Evolutionary conservation across 2,113 vertebrate species (phyloP), one percentile per base, ranked within the genome.

Genomic region (Sterna hirundo): DNA sequence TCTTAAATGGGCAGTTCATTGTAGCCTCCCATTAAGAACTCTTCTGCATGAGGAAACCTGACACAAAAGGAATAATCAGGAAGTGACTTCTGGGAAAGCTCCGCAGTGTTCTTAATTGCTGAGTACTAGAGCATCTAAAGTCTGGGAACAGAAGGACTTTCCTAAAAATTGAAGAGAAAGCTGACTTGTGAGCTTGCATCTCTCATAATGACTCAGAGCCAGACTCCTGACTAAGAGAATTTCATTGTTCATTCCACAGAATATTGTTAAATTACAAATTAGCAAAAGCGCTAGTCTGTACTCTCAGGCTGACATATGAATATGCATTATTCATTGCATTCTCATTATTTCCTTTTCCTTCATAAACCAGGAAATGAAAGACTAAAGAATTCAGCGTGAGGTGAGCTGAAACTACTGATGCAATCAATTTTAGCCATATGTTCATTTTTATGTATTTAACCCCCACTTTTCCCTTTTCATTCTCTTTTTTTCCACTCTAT

Each of bases 191-290:
- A 90, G 71, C 55, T 78, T 81, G 51, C 29, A 15, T 86, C 62
- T 75, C 88, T 88, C 64, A 42, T 49, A 83, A 77, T 92, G 88
- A 86, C 93, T 94, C 93, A 95, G 85, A 95, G 42, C 46, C 51
- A 86, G 83, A 77, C 88, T 93, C 88, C 85, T 96, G 93, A 95
- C 88, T 92, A 88, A 94, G 90, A 94, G 55, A 88, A 90, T 88
- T 81, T 74, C 46, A 81, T 83, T 92, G 85, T 94, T 97, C 76
- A 12, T 70, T 83, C 79, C 42, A 40, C 60, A 93, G 79, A 94
- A 83, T 46, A 80, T 95, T 93, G 86, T 82, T 90, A 96, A 90
- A 92, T 90, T 88, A 66, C 76, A 86, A 92, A 96, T 94, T 83
- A 94, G 60, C 40, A 70, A 78, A 77, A 96, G 32, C 36, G 71